These are phyloP conservation scores for Drosophila nigritarsus DNA, from an alignment of 2,888 invertebrate species.

Conservation along the genomic window DNA sequence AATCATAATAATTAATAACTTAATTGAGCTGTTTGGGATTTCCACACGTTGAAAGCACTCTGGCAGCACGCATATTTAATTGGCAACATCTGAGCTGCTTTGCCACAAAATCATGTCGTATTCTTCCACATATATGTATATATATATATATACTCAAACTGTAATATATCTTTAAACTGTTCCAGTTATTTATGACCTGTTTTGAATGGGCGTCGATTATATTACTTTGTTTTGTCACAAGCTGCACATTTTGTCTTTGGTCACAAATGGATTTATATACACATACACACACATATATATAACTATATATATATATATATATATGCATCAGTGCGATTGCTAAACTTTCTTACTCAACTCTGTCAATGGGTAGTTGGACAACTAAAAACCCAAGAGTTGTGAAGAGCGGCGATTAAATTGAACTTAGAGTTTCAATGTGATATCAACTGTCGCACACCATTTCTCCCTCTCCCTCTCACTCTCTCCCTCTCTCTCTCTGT, in stretches of 20 bases:
- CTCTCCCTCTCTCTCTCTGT: neutral
- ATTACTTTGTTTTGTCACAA: constrained; percentile 8
- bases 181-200: constrained; percentile 1
- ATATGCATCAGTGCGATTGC: constrained; percentile 32
- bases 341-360: constrained; percentile 49
- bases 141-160: neutral
- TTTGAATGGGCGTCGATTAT: neutral
- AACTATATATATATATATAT: neutral
- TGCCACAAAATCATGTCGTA: too few relatives aligned
- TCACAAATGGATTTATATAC: constrained; percentile 46
- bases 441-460: constrained; percentile 22
- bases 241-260: constrained; percentile 30
- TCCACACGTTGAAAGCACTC: neutral
- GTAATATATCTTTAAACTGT: neutral
- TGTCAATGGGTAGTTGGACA: constrained; percentile 41
- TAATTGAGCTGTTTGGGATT: neutral
- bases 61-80: neutral
- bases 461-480: neutral
- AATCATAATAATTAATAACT: too few relatives aligned
- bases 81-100: neutral
- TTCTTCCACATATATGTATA: too few relatives aligned
- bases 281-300: neutral
- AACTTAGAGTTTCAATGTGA: constrained; percentile 48
- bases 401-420: constrained; percentile 60
- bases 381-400: constrained; percentile 29